Base-by-base conservation (phyloP, 2,113 vertebrate species). In the Loxodonta africana region DNA sequence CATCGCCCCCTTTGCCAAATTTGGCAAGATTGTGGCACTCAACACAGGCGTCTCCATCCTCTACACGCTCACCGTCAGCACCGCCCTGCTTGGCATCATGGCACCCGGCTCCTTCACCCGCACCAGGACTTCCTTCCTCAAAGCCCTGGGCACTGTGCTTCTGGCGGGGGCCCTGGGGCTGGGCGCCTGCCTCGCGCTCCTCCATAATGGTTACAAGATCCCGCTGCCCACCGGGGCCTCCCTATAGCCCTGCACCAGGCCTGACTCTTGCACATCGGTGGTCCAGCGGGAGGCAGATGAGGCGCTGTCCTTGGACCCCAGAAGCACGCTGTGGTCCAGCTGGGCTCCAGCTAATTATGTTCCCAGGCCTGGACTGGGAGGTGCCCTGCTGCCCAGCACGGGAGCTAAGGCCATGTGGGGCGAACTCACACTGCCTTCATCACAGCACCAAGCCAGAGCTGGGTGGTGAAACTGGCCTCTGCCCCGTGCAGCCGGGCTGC, bases 1-100 rank as follows among this genome's bases (percentile, higher is more conserved):
- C 98, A 99, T 99, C 0, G 99, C 99, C 93, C 99, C 99, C n/a
- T 99, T 99, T 0, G 99, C 99, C 76, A 99, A 99, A 94, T 99
- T 99, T 0, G 99, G 99, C 93, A 99, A 99, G 99, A 99, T 99
- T 0, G 99, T 99, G 94, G 99, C 99, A 5, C 99, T 99, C 95
- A 99, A 99, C 99, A 99, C 99, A 0, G 99, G 98, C 0, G 98
- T 99, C 21, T 99, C 99, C 98, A 99, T 99, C 97, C 94, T 99
- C 17, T 99, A 99, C 98, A 99, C 99, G 0, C 93, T 99, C n/a
- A 99, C 99, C 0, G 99, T 99, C 96, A 99, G 99, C 97, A 99
- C 99, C 0, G 99, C 99, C 88, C 98, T 99, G 97, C 98, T 99
- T 48, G 99, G 99, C 86, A 97, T 98, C 96, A 98, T 99, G 99